Conservation (phyloP, 2,797 vertebrate genomes). For the Mus spretus region DNA sequence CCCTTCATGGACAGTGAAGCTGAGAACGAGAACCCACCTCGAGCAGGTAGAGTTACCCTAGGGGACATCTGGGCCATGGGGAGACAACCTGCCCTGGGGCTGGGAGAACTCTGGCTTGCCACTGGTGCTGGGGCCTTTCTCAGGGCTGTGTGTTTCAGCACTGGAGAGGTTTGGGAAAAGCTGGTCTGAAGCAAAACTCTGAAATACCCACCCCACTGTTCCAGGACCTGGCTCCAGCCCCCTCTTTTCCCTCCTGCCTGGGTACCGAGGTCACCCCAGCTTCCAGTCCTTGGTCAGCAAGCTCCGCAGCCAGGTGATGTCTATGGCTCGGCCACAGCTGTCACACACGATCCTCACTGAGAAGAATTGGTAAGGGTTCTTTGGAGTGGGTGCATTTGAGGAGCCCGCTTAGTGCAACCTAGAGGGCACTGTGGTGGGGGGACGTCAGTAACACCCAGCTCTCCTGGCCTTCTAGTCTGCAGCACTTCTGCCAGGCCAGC, state of each 20-base stretch:
- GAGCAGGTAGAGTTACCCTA: conserved; percentile 88
- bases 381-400: not conserved
- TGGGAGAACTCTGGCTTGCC: not conserved
- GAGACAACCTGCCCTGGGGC: not conserved
- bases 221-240: conserved; percentile 90
- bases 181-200: not conserved
- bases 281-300: conserved; percentile 93
- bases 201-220: not conserved
- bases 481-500: not conserved
- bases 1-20: conserved; percentile 93
- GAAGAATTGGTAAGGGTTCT: conserved; percentile 94
- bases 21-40: conserved; percentile 90
- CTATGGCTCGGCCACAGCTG: conserved; percentile 95
- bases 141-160: not conserved
- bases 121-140: not conserved
- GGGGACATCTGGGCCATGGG: fast-evolving
- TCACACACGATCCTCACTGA: conserved; percentile 96
- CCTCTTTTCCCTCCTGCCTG: conserved; percentile 94
- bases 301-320: conserved; percentile 94
- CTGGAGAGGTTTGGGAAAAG: fast-evolving
- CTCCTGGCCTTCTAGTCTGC: not conserved
- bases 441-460: too few relatives aligned
- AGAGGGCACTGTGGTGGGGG: not conserved
- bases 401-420: fast-evolving
- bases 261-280: conserved; percentile 93